Conservation (phyloP, 2,113 vertebrate genomes). For the Melanerpes formicivorus region DNA sequence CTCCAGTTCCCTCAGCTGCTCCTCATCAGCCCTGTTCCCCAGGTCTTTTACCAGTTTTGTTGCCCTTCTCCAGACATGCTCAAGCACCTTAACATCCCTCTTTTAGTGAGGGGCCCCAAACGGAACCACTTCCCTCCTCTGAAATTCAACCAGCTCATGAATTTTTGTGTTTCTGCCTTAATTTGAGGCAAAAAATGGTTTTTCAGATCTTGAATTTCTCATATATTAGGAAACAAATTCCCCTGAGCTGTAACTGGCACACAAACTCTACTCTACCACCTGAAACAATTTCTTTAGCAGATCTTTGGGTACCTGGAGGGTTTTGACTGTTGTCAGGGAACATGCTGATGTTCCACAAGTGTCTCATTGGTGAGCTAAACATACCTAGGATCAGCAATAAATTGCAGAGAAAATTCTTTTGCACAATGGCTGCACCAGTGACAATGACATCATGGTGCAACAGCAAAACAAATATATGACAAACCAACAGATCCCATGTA, state of each 20-base stretch:
- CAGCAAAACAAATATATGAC: fast-evolving
- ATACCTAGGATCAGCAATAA: background rate
- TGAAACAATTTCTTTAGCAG: background rate
- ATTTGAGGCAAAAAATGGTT: background rate
- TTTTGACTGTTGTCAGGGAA: background rate
- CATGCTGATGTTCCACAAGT: background rate
- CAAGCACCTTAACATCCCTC: no score
- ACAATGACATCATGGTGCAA: fast-evolving
- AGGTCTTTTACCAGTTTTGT: no score
- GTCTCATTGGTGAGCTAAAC: background rate
- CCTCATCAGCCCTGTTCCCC: no score
- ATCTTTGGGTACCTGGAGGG: background rate
- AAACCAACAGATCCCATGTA: fast-evolving
- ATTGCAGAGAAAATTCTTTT: background rate
- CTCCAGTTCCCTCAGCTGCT: no score
- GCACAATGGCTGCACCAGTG: no score
- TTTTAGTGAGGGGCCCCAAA: no score
- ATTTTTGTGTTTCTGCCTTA: background rate
- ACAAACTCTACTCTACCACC: background rate
- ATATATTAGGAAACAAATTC: background rate
- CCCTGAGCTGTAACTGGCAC: background rate
- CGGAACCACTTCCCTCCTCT: background rate
- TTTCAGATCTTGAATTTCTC: background rate
- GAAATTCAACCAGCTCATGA: background rate
- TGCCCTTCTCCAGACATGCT: no score